phyloP scores from a whole-genome alignment of 1,140 invertebrate species.

The Scaptomyza pallida region DNA sequence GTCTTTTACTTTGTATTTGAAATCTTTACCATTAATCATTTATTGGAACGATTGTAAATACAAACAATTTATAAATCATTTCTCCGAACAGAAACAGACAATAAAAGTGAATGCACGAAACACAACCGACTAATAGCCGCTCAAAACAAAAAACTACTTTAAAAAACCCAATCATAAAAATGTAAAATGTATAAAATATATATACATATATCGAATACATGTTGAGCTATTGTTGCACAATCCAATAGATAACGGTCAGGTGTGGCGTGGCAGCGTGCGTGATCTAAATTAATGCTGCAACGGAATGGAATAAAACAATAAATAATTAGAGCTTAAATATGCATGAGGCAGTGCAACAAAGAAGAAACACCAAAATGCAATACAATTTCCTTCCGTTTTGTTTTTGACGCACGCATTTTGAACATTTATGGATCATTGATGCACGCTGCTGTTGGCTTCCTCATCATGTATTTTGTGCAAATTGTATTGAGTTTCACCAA shows the following conservation, averaged over 20 bases:
- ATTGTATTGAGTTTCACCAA: slow-evolving; percentile 32
- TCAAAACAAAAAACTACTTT: background rate
- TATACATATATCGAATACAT: slow-evolving; percentile 41
- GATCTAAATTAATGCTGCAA: slow-evolving; percentile 65
- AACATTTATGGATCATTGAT: slow-evolving; percentile 56
- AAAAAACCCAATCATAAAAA: slow-evolving; percentile 23
- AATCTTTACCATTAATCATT: slow-evolving; percentile 15
- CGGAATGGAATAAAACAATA: slow-evolving; percentile 66
- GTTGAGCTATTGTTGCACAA: slow-evolving; percentile 51
- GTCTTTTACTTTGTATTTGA: background rate
- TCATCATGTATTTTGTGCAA: slow-evolving; percentile 25
- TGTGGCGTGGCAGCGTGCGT: slow-evolving; percentile 50
- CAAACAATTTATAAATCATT: slow-evolving; percentile 25
- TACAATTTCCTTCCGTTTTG: slow-evolving; percentile 78
- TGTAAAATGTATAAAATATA: slow-evolving; percentile 35
- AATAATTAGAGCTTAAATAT: slow-evolving; percentile 72
- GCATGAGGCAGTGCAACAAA: slow-evolving; percentile 41
- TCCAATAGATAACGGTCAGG: slow-evolving; percentile 19
- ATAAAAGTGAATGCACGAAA: slow-evolving; percentile 39
- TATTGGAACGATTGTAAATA: slow-evolving; percentile 1
- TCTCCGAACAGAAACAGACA: slow-evolving; percentile 22
- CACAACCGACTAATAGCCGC: slow-evolving; percentile 27
- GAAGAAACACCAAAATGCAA: slow-evolving; percentile 51
- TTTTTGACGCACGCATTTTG: slow-evolving; percentile 52
- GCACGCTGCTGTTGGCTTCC: slow-evolving; percentile 46